phyloP scores from a whole-genome alignment of 2,113 vertebrate species.

The Nibea coibor region DNA sequence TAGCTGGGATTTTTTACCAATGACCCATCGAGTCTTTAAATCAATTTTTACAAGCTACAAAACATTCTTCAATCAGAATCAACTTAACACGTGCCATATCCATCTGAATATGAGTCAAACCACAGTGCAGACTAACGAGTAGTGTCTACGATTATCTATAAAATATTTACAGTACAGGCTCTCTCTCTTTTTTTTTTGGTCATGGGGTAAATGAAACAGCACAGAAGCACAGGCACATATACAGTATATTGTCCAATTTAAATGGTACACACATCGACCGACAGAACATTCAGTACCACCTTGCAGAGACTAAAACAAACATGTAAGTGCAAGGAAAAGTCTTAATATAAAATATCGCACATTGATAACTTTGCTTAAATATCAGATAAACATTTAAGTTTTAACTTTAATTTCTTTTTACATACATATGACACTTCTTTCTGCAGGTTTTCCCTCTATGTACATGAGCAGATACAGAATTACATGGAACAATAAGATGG shows the following conservation, averaged over 20 bases:
- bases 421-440: slow-evolving; percentile 75
- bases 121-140: slow-evolving; percentile 65
- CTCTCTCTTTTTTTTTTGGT: slow-evolving; percentile 85
- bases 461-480: slow-evolving; percentile 88
- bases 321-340: slow-evolving; percentile 92
- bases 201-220: slow-evolving; percentile 80
- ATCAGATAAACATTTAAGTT: slow-evolving; percentile 91
- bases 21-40: slow-evolving; percentile 39
- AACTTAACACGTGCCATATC: slow-evolving; percentile 43
- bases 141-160: slow-evolving; percentile 72
- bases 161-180: slow-evolving; percentile 84
- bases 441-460: slow-evolving; percentile 83
- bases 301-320: slow-evolving; percentile 78
- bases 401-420: slow-evolving; percentile 79
- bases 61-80: slow-evolving; percentile 41
- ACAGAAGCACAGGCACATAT: slow-evolving; percentile 82
- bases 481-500: slow-evolving; percentile 78
- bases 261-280: slow-evolving; percentile 81
- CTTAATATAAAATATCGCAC: slow-evolving; percentile 91
- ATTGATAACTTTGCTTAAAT: slow-evolving; percentile 89
- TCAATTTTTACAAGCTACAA: slow-evolving; percentile 57
- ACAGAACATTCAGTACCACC: slow-evolving; percentile 85
- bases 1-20: slow-evolving; percentile 26
- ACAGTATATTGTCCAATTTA: slow-evolving; percentile 55
- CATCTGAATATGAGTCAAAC: slow-evolving; percentile 58